Conservation (phyloP, 2,888 invertebrate genomes). For the Drosophila flavopinicola region DNA sequence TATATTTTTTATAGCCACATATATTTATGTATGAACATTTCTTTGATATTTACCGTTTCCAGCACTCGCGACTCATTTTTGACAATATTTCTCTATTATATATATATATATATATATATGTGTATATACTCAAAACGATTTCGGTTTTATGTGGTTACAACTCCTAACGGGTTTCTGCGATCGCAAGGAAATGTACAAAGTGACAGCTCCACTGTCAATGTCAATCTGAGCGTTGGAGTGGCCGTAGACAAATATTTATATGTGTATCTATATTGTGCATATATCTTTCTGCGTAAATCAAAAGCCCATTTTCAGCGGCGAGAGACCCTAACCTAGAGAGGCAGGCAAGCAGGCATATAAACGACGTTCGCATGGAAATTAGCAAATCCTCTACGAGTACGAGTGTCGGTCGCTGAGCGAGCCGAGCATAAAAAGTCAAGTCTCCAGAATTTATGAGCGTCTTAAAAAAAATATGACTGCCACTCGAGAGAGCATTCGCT, state of each 20-base stretch:
- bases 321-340: slow-evolving; percentile 12
- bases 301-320: slow-evolving; percentile 64
- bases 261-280: slow-evolving; percentile 52
- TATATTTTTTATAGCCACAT: slow-evolving; percentile 13
- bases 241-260: slow-evolving; percentile 70
- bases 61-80: slow-evolving; percentile 51
- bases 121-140: slow-evolving; percentile 11
- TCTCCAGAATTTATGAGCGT: slow-evolving; percentile 62
- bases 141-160: not conserved
- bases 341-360: slow-evolving; percentile 1
- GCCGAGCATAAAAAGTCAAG: slow-evolving; percentile 60
- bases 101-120: no score
- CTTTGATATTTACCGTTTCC: slow-evolving; percentile 49
- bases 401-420: slow-evolving; percentile 1
- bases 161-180: slow-evolving; percentile 9
- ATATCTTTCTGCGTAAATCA: slow-evolving; percentile 64
- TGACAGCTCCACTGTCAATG: slow-evolving; percentile 67
- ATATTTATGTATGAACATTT: slow-evolving; percentile 6
- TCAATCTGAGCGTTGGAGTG: slow-evolving; percentile 62
- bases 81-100: slow-evolving; percentile 11
- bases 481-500: not conserved
- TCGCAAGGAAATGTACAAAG: slow-evolving; percentile 29
- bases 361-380: slow-evolving; percentile 30
- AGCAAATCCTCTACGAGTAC: slow-evolving; percentile 54
- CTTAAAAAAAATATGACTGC: slow-evolving; percentile 21